Percentiles rank a stretch among this genome's conserved stretches.
Evolutionary conservation across 2,797 vertebrate genomes (phyloP).

Genomic region (Helostoma temminkii): DNA sequence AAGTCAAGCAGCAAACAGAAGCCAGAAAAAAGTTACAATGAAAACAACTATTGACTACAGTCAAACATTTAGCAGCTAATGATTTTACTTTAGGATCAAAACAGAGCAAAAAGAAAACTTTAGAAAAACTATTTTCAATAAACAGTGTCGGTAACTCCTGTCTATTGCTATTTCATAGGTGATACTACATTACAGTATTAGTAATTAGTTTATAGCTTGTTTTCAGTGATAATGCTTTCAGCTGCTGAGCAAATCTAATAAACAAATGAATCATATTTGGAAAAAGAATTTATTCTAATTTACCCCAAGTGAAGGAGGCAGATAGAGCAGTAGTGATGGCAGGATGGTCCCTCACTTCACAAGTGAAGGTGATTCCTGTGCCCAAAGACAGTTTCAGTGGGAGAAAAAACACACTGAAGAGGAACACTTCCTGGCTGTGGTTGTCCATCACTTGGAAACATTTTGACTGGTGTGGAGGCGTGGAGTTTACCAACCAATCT

Average conservation of each 20-base stretch:
- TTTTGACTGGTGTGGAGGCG: slow-evolving; percentile 9
- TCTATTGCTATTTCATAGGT: too few species aligned
- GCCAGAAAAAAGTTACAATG: background rate
- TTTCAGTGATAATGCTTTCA: too few species aligned
- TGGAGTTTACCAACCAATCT: slow-evolving; percentile 43
- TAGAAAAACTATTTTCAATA: too few species aligned
- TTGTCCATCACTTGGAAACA: slow-evolving; percentile 63
- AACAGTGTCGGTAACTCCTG: too few species aligned
- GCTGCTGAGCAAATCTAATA: too few species aligned
- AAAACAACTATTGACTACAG: background rate
- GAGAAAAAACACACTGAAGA: slow-evolving; percentile 62
- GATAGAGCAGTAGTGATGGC: slow-evolving; percentile 46
- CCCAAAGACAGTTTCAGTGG: slow-evolving; percentile 43
- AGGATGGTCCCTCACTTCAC: slow-evolving; percentile 65
- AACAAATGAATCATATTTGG: too few species aligned
- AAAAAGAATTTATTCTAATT: slow-evolving; percentile 13
- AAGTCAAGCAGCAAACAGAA: background rate
- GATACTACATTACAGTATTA: too few species aligned
- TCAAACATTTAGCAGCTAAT: background rate
- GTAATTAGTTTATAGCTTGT: too few species aligned
- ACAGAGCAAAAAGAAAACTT: too few species aligned
- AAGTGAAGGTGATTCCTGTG: slow-evolving; percentile 59
- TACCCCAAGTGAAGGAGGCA: slow-evolving; percentile 67
- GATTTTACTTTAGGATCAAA: background rate
- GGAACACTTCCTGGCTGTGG: slow-evolving; percentile 35